Conservation (phyloP, 2,113 vertebrate genomes). For the Elachura formosa region DNA sequence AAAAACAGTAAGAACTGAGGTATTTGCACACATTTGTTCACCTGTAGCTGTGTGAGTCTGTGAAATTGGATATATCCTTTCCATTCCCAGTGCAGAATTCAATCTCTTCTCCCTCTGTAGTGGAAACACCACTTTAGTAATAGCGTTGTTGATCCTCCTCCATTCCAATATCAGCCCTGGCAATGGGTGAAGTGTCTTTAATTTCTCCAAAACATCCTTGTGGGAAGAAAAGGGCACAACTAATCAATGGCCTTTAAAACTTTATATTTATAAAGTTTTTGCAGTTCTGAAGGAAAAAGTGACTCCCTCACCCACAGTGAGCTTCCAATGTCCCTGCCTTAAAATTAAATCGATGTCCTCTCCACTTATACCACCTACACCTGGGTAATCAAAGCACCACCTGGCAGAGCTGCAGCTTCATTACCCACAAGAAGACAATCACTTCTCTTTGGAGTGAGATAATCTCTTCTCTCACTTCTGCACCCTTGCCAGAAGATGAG, state of each 20-base stretch:
- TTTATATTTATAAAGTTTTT: background rate
- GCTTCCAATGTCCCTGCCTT: background rate
- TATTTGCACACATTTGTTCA: conserved; percentile 29
- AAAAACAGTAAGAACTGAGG: background rate
- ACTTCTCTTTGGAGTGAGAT: background rate
- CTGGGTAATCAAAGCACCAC: background rate
- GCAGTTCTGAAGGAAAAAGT: background rate
- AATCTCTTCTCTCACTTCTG: background rate
- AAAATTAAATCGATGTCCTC: background rate
- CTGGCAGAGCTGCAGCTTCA: background rate
- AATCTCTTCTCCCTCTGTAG: conserved; percentile 85
- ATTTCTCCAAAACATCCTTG: conserved; percentile 91
- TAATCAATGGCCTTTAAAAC: background rate
- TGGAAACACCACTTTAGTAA: conserved; percentile 94
- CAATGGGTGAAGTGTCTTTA: conserved; percentile 84
- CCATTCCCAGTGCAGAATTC: conserved; percentile 82
- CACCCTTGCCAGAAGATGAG: background rate
- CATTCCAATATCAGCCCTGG: conserved; percentile 93
- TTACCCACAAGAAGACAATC: background rate
- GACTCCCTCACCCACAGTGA: background rate
- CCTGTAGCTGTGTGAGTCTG: conserved; percentile 96
- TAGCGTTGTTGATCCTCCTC: conserved; percentile 91
- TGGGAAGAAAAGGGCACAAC: background rate
- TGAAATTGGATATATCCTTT: conserved; percentile 87
- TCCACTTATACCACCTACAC: background rate